Evolutionary conservation across 2,797 vertebrate genomes (phyloP).

Genomic region (Sebastes hopkinsi): DNA sequence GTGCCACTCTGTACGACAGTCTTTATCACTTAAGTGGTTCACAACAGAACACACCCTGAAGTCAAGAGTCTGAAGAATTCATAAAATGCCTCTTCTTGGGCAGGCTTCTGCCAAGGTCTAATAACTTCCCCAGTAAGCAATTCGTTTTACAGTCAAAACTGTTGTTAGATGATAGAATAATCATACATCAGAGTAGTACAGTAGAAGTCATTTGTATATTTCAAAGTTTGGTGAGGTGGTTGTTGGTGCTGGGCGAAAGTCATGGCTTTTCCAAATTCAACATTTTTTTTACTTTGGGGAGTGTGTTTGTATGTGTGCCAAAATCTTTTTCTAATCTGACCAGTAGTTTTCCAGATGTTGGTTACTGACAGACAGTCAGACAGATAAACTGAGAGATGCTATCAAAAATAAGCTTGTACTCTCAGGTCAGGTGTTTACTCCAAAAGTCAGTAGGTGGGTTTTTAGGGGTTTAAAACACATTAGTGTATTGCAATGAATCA

Average conservation of each 20-base stretch:
- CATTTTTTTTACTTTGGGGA: neutral
- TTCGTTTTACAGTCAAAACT: neutral
- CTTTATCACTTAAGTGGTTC: slow-evolving; percentile 25
- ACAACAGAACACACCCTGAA: slow-evolving; percentile 19
- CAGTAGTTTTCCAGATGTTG: neutral
- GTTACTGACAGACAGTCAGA: neutral
- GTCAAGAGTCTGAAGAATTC: slow-evolving; percentile 25
- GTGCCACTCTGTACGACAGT: neutral
- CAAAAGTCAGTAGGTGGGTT: neutral
- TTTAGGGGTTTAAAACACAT: neutral
- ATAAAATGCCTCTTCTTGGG: neutral
- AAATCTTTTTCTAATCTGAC: neutral
- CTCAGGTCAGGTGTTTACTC: neutral
- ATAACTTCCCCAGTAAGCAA: neutral
- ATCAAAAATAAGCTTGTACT: neutral
- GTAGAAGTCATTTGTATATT: neutral
- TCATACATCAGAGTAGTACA: neutral
- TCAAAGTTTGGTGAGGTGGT: neutral
- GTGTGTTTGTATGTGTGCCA: neutral
- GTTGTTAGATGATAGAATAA: neutral
- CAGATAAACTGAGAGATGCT: neutral
- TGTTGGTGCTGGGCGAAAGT: neutral
- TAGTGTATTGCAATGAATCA: neutral
- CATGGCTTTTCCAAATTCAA: neutral
- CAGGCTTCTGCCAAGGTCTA: neutral